These are phyloP conservation scores for Elachura formosa DNA, from an alignment of 2,113 vertebrate genomes.

Conservation along the genomic window DNA sequence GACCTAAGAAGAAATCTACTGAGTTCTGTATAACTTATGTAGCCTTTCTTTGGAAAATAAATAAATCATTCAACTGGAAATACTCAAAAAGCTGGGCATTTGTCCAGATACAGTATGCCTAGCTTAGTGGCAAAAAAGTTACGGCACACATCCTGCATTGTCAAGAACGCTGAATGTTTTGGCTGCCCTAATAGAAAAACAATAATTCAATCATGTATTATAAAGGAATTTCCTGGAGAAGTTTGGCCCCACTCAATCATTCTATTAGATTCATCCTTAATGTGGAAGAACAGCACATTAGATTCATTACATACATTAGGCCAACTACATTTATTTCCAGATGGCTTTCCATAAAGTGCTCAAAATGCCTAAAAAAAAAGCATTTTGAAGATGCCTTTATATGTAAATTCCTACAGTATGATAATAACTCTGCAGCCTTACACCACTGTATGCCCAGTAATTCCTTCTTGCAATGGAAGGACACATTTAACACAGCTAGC, in stretches of 20 bases:
- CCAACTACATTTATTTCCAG: slow-evolving; percentile 46
- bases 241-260: slow-evolving; percentile 53
- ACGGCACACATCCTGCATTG: slow-evolving; percentile 53
- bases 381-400: slow-evolving; percentile 14
- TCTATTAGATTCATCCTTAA: slow-evolving; percentile 54
- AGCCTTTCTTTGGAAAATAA: slow-evolving; percentile 58
- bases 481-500: neutral
- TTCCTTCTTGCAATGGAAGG: neutral
- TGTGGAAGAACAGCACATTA: slow-evolving; percentile 33
- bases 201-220: slow-evolving; percentile 62
- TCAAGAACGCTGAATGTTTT: slow-evolving; percentile 52
- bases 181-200: slow-evolving; percentile 63
- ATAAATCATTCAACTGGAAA: slow-evolving; percentile 62
- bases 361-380: slow-evolving; percentile 2
- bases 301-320: slow-evolving; percentile 54
- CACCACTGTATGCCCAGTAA: neutral
- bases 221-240: slow-evolving; percentile 64
- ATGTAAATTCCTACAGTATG: neutral
- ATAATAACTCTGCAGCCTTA: neutral
- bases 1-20: neutral
- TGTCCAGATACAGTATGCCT: slow-evolving; percentile 48
- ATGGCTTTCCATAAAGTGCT: neutral
- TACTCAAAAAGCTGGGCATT: slow-evolving; percentile 45
- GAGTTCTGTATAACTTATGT: slow-evolving; percentile 19
- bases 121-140: slow-evolving; percentile 50